Conservation (phyloP, 35 echinoderm and acorn worm genomes). For the Lytechinus pictus region DNA sequence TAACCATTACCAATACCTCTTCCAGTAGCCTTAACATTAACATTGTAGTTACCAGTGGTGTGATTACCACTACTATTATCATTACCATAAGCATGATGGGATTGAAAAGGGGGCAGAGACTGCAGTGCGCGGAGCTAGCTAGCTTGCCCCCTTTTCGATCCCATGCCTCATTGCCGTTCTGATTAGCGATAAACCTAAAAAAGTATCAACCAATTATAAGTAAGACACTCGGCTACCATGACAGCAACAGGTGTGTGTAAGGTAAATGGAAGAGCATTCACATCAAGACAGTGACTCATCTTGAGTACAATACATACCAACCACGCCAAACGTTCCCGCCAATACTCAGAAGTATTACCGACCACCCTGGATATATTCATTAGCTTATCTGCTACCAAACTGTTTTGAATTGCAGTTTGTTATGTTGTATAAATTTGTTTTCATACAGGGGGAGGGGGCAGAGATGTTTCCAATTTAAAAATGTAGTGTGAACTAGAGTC, state of each 20-base stretch:
- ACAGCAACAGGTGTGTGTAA: not conserved
- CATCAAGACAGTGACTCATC: constrained; percentile 28
- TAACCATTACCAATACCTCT: too few species aligned
- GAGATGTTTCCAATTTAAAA: not conserved
- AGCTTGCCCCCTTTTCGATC: too few species aligned
- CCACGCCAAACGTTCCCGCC: not conserved
- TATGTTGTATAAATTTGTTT: not conserved
- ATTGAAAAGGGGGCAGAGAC: too few species aligned
- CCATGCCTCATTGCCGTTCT: too few species aligned
- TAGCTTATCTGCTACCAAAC: constrained; percentile 36
- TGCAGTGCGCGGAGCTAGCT: too few species aligned
- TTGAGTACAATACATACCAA: not conserved
- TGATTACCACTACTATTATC: too few species aligned
- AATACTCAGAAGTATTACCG: not conserved
- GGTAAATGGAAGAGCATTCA: not conserved
- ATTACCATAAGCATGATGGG: too few species aligned
- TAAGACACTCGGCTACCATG: not conserved
- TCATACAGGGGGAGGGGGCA: too few species aligned
- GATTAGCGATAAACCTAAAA: too few species aligned
- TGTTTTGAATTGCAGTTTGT: not conserved
- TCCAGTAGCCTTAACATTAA: too few species aligned
- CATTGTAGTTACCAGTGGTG: too few species aligned
- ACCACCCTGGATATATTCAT: constrained; percentile 49
- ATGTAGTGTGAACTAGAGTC: not conserved
- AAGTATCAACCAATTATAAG: too few species aligned